These are phyloP conservation scores for Disparrhopalites patrizii DNA, from an alignment of 2,888 invertebrate genomes.

Conservation along the genomic window DNA sequence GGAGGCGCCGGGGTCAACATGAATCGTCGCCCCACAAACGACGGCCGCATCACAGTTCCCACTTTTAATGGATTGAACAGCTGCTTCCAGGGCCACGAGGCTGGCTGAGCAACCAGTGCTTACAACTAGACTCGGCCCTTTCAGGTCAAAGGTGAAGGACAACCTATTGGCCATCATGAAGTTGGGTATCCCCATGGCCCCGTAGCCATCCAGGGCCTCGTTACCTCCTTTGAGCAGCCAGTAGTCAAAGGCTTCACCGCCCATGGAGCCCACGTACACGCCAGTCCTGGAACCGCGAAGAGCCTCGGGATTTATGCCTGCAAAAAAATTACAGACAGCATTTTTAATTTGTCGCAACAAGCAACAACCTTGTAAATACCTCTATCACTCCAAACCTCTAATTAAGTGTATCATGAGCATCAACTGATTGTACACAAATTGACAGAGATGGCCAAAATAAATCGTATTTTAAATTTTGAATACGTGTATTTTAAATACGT, in stretches of 20 bases:
- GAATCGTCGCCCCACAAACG: slow-evolving; percentile 58
- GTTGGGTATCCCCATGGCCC: slow-evolving; percentile 57
- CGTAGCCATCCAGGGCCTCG: slow-evolving; percentile 54
- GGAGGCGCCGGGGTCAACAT: slow-evolving; percentile 60
- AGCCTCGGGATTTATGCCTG: slow-evolving; percentile 53
- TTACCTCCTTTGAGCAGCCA: neutral
- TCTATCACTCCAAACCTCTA: no score
- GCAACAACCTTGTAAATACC: no score
- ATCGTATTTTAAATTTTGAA: no score
- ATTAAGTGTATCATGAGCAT: no score
- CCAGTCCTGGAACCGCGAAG: slow-evolving; percentile 57
- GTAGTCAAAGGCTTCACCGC: slow-evolving; percentile 5
- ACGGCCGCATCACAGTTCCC: slow-evolving; percentile 58
- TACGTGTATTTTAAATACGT: no score
- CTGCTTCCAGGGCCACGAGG: slow-evolving; percentile 55
- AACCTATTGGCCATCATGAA: slow-evolving; percentile 60
- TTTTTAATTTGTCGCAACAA: no score
- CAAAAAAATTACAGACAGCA: no score
- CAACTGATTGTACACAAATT: no score
- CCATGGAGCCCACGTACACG: slow-evolving; percentile 57
- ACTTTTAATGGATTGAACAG: slow-evolving; percentile 51
- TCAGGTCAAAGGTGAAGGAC: slow-evolving; percentile 58
- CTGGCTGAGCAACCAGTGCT: slow-evolving; percentile 66
- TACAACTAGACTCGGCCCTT: slow-evolving; percentile 60
- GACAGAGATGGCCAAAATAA: no score